Base-by-base conservation (phyloP, 2,797 vertebrate genomes). In the Peromyscus melanophrys region DNA sequence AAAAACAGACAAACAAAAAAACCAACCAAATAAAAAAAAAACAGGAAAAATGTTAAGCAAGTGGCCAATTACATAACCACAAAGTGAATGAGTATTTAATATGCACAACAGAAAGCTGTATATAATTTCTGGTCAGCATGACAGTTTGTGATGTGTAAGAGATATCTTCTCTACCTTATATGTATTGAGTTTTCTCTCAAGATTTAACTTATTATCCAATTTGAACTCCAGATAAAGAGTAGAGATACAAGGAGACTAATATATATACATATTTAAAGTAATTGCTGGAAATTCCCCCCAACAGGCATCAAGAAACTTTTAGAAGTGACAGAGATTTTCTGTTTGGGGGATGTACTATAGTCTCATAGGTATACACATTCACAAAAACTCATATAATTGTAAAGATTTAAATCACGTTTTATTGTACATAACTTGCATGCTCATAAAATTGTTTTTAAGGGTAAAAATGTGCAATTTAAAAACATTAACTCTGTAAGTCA, bases 21-120 rank as follows among this genome's bases (percentile, higher is more conserved):
- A 49, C 2, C 2, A 52, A 52, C 8, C 59, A 80, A 69, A 69
- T 4, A 34, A 61, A 83, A 40, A 40, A 40, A 40, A 57, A 0
- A 90, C 94, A 90, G 77, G 82, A 31, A 78, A 81, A 71, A 59
- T 25, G 19, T 77, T 93, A 91, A 85, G 49, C 37, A 92, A 80
- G 91, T 77, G 40, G 46, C 9, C n/a, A 57, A 75, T 76, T 92
- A 83, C 31, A 77, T 71, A 89, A 14, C 61, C 46, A 95, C 23
- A 67, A 84, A 75, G 34, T 80, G 52, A 19, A 83, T 31, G n/a
- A 29, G n/a, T 83, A 78, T 75, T 57, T 57, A 57, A 52, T 84
- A 73, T 14, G 37, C 10, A 76, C 25, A 85, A 61, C 14, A 82
- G 63, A 92, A 82, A 90, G 57, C 13, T 67, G 7, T 73, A 16